Conservation (phyloP, 2,797 vertebrate species). For the Microctenopoma steveboyesi region DNA sequence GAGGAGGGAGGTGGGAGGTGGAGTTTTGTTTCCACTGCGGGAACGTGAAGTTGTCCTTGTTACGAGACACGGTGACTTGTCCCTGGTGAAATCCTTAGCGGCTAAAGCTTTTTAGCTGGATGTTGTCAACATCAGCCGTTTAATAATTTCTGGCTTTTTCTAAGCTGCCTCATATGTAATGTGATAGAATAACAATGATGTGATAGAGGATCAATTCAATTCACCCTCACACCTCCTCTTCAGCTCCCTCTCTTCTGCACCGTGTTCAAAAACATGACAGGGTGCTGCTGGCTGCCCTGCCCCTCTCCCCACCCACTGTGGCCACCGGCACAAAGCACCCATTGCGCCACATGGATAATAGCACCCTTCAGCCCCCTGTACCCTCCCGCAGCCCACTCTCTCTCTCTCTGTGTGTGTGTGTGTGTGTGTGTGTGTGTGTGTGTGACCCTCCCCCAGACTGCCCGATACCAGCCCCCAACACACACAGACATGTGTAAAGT, state of each 20-base stretch:
- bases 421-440: too few species aligned
- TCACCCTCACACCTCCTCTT: neutral
- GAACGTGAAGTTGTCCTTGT: too few species aligned
- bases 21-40: too few species aligned
- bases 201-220: neutral
- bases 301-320: slow-evolving; percentile 43
- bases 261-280: slow-evolving; percentile 69
- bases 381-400: slow-evolving; percentile 31
- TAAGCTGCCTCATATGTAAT: too few species aligned
- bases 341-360: slow-evolving; percentile 82
- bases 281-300: slow-evolving; percentile 49
- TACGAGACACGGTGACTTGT: too few species aligned
- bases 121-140: too few species aligned
- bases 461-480: slow-evolving; percentile 35
- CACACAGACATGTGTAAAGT: slow-evolving; percentile 13
- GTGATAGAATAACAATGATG: neutral
- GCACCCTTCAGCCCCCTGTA: slow-evolving; percentile 73
- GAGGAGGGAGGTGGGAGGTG: too few species aligned
- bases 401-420: neutral
- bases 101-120: too few species aligned
- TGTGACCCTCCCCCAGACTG: slow-evolving; percentile 50
- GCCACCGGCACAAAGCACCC: slow-evolving; percentile 75
- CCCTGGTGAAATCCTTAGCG: too few species aligned
- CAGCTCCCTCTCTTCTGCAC: neutral
- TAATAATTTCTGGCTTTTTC: too few species aligned